Conservation (phyloP, 2,888 invertebrate species). For the Drosophila glabriapex region DNA sequence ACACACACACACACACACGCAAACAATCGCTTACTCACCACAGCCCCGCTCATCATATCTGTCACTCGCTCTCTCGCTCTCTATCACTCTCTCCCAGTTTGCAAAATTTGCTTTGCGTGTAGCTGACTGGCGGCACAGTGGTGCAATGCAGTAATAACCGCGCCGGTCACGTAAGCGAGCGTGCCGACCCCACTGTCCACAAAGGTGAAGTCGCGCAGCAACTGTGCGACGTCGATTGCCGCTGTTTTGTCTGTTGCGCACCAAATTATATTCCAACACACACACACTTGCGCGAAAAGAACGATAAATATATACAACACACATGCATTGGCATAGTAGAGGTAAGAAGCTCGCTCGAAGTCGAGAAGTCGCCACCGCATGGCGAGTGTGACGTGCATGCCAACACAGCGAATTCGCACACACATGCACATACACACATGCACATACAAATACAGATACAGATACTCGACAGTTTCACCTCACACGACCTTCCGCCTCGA, state of each 20-base stretch:
- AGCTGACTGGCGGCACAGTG: slow-evolving; percentile 62
- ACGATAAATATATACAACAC: slow-evolving; percentile 13
- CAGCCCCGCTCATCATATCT: slow-evolving; percentile 14
- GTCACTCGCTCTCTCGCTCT: slow-evolving; percentile 21
- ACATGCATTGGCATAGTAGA: not conserved
- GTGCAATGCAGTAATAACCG: slow-evolving; percentile 57
- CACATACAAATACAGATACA: slow-evolving; percentile 15
- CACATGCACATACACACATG: slow-evolving; percentile 42
- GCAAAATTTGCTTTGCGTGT: slow-evolving; percentile 52
- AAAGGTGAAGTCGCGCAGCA: slow-evolving; percentile 35
- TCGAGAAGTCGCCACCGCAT: slow-evolving; percentile 41
- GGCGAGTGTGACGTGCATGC: slow-evolving; percentile 68
- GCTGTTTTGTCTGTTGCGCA: slow-evolving; percentile 57
- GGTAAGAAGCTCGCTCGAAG: slow-evolving; percentile 25
- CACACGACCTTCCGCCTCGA: slow-evolving; percentile 57
- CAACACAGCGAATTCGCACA: slow-evolving; percentile 67
- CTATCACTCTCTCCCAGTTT: slow-evolving; percentile 22
- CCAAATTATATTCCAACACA: slow-evolving; percentile 26
- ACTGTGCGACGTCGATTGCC: slow-evolving; percentile 28
- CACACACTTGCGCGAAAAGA: not conserved
- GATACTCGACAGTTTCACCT: slow-evolving; percentile 56
- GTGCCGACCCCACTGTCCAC: slow-evolving; percentile 51
- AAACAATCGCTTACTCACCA: slow-evolving; percentile 48
- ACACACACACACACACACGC: slow-evolving; percentile 1
- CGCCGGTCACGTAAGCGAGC: slow-evolving; percentile 55